Percentiles rank a stretch among this genome's conserved stretches.
Conservation (phyloP, 2,797 vertebrate species). For the Micropoecilia bifurca region DNA sequence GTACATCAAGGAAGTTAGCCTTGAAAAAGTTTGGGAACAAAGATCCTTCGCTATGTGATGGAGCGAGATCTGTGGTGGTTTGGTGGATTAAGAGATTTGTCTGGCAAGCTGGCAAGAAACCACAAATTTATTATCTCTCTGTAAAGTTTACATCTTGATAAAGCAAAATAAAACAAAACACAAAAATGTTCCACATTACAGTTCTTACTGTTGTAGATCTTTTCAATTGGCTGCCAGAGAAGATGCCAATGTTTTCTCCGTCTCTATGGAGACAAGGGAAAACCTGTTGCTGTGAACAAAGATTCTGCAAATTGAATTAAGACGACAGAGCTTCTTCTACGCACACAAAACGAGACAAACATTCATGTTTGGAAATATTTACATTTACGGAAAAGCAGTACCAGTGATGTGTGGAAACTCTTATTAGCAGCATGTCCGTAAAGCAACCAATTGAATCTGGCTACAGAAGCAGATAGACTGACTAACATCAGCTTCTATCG, state of each 20-base stretch:
- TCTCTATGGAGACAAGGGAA: neutral
- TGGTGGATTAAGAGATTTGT: constrained; percentile 28
- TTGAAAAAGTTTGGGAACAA: constrained; percentile 34
- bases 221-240: neutral
- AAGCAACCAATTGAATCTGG: neutral
- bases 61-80: constrained; percentile 24
- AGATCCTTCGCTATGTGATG: constrained; percentile 14
- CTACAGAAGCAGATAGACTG: neutral
- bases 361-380: neutral
- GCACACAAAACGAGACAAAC: neutral
- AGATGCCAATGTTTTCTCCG: neutral
- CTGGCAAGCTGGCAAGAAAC: constrained; percentile 20
- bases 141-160: constrained; percentile 11
- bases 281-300: neutral
- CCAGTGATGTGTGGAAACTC: neutral
- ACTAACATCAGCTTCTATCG: neutral
- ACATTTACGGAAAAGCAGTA: neutral
- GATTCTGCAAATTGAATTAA: neutral
- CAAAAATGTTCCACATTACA: neutral
- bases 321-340: neutral
- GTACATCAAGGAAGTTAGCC: constrained; percentile 44
- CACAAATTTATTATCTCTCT: constrained; percentile 5
- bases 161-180: neutral
- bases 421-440: neutral
- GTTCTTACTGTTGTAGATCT: neutral